Evolutionary conservation across 2,797 vertebrate genomes (phyloP), one percentile per base, ranked within the genome.

Genomic region (Aphelocoma californica): DNA sequence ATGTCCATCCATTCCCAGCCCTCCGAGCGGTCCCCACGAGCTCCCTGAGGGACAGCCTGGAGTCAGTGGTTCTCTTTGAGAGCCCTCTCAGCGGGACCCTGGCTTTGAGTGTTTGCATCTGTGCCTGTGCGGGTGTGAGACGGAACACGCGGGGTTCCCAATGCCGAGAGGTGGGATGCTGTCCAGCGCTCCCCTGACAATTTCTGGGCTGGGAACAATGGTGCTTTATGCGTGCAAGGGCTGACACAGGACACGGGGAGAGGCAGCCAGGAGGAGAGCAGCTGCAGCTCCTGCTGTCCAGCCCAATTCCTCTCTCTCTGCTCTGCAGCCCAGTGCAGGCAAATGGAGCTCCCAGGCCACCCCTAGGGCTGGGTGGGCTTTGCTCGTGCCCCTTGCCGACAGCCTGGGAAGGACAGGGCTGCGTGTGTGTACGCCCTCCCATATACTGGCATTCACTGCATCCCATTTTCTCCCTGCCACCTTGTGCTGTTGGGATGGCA

Each of bases 41-140:
- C 18, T 61, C 6, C 6, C 56, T 24, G 8, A 60, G 32, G 57
- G 26, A 23, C 65, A 53, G 40, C 20, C 74, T 45, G 57, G 38
- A 50, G 32, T 8, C 20, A 2, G 32, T 2, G 4, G 9, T 5
- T 32, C 3, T 53, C 20, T 47, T 5, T 7, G 26, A 5, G 16
- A 36, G 9, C 28, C 7, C 14, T 34, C n/a, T 50, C 2, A 0
- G 6, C 0, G 0, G n/a, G 58, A 26, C 2, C 0, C 44, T 53
- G 0, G 5, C 5, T 5, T 0, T 17, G 48, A 8, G 19, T 1
- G 10, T 14, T 36, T 9, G 24, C 70, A 23, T 16, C 28, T 28
- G 54, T 14, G 45, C 9, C 18, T n/a, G 67, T 2, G 32, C 40
- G 51, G 48, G 53, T 23, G 44, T 29, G 23, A 78, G 61, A 40